phyloP scores from a whole-genome alignment of 2,888 invertebrate genomes.

The Pterobdella sp. region DNA sequence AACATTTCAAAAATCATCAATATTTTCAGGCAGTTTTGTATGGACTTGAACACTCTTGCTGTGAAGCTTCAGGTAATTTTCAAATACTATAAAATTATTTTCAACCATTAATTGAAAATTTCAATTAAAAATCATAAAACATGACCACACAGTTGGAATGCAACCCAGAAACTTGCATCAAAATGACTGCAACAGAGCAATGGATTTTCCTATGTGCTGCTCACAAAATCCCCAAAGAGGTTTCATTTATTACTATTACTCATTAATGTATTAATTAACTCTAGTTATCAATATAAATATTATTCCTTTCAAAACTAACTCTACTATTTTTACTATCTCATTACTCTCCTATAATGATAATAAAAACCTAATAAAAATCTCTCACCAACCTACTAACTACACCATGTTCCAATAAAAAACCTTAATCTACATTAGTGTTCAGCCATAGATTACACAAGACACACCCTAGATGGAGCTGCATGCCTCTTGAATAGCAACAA shows the following conservation, averaged over 20 bases:
- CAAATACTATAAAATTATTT: background rate
- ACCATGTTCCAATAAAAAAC: background rate
- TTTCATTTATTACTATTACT: slow-evolving; percentile 33
- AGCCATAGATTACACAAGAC: slow-evolving; percentile 96
- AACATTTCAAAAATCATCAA: background rate
- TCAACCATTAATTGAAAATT: background rate
- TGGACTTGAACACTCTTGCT: slow-evolving; percentile 97
- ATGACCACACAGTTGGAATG: slow-evolving; percentile 65
- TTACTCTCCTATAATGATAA: background rate
- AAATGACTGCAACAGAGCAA: slow-evolving; percentile 99
- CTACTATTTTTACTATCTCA: background rate
- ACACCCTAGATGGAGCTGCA: slow-evolving; percentile 96
- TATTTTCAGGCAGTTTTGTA: slow-evolving; percentile 79
- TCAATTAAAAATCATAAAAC: background rate
- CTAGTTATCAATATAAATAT: background rate
- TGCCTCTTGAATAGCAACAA: slow-evolving; percentile 97
- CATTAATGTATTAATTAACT: background rate
- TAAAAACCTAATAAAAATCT: too few species aligned
- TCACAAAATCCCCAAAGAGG: slow-evolving; percentile 96
- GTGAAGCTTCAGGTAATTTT: slow-evolving; percentile 70
- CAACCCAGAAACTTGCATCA: slow-evolving; percentile 89
- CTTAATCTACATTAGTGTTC: slow-evolving; percentile 63
- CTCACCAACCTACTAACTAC: too few species aligned
- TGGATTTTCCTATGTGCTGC: slow-evolving; percentile 99
- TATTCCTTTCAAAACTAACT: background rate